Evolutionary conservation across 2,888 invertebrate species (phyloP), one percentile per base, ranked within the genome.

Genomic region (Heliconius ismenius): DNA sequence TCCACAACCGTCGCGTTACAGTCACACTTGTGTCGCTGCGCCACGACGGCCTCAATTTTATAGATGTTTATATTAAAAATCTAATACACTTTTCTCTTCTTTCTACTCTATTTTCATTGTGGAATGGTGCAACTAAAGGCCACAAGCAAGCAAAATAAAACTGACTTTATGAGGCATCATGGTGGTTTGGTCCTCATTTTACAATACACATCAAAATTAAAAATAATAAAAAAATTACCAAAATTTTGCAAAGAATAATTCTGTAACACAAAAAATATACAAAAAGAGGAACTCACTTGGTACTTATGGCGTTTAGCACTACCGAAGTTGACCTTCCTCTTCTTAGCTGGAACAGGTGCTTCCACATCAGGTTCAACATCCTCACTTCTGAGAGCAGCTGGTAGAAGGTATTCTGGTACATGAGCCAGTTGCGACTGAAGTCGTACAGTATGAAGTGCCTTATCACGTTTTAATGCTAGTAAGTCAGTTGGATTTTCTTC

Each of bases 381-480:
- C 26, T 97, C 91, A 79, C 94, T 95, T 86, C 97, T 96, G 70
- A 98, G 89, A 0, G 97, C 96, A 1, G 96, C 95, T 0, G 98
- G 98, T 1, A 98, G 95, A 82, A 98, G 96, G 87, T 99, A 99
- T 74, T 98, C 98, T 0, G 99, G 99, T 0, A 99, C 97, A 88
- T 99, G 96, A 39, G 97, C 95, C 79, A 99, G 91, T 90, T 99
- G 98, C 1, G 96, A 95, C 86, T 98, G 98, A 13, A 97, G 92
- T 87, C 96, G 96, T 1, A 98, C 97, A 0, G 97, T 97, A 84
- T 98, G 98, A 26, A 98, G 90, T 0, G 97, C 97, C 88, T 97
- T 97, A 86, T 98, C 98, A 80, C 98, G 96, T 10, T 98, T 94
- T 68, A 99, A 89, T 0, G 98, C 96, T 82, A 97, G 96, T 73